Conservation (phyloP, 2,113 vertebrate genomes). For the Cavia porcellus region DNA sequence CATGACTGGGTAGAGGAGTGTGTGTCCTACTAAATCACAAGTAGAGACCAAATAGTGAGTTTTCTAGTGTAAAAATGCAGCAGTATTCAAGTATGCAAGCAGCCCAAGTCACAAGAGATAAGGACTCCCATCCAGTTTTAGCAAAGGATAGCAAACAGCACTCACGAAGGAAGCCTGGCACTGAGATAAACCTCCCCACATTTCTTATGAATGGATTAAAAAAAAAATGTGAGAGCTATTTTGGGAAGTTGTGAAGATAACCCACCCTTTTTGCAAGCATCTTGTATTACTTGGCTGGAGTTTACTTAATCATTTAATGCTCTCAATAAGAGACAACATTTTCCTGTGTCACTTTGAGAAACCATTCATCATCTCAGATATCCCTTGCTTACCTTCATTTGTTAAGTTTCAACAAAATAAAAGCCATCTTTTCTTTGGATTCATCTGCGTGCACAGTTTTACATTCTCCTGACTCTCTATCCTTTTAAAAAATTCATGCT, state of each 20-base stretch:
- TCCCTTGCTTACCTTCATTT: background rate
- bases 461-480: background rate
- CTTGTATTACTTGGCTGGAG: background rate
- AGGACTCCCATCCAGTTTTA: background rate
- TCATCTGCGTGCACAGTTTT: background rate
- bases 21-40: background rate
- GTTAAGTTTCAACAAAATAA: background rate
- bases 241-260: background rate
- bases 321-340: background rate
- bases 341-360: background rate
- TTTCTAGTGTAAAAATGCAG: too few relatives aligned
- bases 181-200: background rate
- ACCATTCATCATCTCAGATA: background rate
- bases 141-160: background rate
- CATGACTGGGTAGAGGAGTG: background rate
- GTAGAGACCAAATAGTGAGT: background rate
- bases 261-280: background rate
- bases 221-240: background rate
- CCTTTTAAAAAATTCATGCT: background rate
- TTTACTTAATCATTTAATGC: background rate
- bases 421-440: background rate
- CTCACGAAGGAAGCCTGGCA: background rate
- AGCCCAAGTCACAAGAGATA: background rate
- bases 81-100: too few relatives aligned
- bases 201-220: background rate